phyloP scores from a whole-genome alignment of 2,797 vertebrate genomes.

The Halcyon smyrnensis region DNA sequence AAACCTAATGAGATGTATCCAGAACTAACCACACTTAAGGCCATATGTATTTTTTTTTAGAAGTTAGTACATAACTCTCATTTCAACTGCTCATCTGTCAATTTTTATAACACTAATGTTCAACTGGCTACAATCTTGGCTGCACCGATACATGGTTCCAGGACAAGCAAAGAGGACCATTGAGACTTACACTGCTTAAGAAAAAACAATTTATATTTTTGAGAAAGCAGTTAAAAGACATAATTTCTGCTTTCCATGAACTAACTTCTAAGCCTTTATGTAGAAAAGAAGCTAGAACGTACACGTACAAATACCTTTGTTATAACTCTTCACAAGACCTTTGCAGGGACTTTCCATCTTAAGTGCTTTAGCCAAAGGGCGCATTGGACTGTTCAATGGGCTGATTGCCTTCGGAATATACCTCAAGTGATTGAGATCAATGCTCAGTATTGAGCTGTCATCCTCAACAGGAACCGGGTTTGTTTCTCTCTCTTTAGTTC shows the following conservation, averaged over 20 bases:
- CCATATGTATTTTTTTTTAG: rapidly evolving
- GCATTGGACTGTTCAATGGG: conserved; percentile 91
- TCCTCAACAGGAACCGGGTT: conserved; percentile 80
- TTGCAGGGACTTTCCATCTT: conserved; percentile 79
- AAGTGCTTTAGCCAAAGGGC: conserved; percentile 80
- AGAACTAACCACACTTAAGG: not conserved
- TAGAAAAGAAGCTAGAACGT: not conserved
- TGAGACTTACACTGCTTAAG: not conserved
- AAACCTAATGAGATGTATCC: not conserved
- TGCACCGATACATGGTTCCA: not conserved
- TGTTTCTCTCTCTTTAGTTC: conserved; percentile 52
- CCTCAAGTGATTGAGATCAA: conserved; percentile 88
- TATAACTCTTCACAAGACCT: conserved; percentile 83
- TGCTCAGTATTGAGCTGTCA: conserved; percentile 92
- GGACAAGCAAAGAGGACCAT: not conserved
- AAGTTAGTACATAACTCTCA: not conserved
- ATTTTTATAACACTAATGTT: not conserved
- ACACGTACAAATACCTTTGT: conserved; percentile 83
- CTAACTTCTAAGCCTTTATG: not conserved
- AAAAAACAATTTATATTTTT: not conserved
- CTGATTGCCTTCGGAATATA: conserved; percentile 92
- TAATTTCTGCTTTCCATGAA: not conserved
- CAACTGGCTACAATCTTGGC: not conserved
- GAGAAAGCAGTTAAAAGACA: not conserved
- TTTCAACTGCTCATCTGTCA: not conserved